A percentile compares a stretch with the other conserved stretches of the same genome.
phyloP scores from a whole-genome alignment of 37 sponge, comb jelly and placozoan species.

The Spongilla lacustris region DNA sequence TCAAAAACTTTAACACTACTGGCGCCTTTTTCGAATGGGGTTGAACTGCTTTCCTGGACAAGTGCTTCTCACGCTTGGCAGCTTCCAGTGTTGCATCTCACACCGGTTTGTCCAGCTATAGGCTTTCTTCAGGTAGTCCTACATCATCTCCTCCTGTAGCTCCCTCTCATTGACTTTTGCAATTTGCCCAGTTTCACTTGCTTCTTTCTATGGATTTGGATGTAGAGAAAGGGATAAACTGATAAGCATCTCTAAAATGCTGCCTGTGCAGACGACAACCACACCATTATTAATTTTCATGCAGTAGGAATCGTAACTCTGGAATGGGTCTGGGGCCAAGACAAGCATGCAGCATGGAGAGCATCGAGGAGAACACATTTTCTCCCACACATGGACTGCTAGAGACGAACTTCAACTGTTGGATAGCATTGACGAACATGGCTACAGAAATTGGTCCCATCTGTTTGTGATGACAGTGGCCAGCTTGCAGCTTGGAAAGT shows the following conservation, averaged over 20 bases:
- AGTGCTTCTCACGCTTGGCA: conserved; percentile 72
- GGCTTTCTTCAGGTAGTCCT: conserved; percentile 34
- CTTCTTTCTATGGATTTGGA: conserved; percentile 45
- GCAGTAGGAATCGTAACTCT: too few species aligned
- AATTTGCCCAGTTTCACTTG: conserved; percentile 18
- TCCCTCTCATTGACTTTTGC: conserved; percentile 47
- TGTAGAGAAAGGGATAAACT: neutral
- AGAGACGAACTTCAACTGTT: conserved; percentile 69
- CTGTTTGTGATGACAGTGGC: conserved; percentile 28
- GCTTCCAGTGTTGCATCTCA: conserved; percentile 58
- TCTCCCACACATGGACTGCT: conserved; percentile 52
- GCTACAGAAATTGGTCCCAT: conserved; percentile 87
- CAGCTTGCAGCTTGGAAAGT: conserved; percentile 10
- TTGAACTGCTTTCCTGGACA: conserved; percentile 89
- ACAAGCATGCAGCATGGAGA: neutral
- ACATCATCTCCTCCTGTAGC: conserved; percentile 33
- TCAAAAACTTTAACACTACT: conserved; percentile 16
- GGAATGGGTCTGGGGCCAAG: too few species aligned
- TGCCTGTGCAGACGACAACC: neutral
- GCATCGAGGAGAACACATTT: conserved; percentile 5
- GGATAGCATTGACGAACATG: conserved; percentile 71
- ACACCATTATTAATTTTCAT: too few species aligned
- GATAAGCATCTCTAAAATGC: neutral
- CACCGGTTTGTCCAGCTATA: conserved; percentile 53
- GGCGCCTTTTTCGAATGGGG: conserved; percentile 72